Evolutionary conservation across 2,113 vertebrate genomes (phyloP).

Genomic region (Eulemur macaco): DNA sequence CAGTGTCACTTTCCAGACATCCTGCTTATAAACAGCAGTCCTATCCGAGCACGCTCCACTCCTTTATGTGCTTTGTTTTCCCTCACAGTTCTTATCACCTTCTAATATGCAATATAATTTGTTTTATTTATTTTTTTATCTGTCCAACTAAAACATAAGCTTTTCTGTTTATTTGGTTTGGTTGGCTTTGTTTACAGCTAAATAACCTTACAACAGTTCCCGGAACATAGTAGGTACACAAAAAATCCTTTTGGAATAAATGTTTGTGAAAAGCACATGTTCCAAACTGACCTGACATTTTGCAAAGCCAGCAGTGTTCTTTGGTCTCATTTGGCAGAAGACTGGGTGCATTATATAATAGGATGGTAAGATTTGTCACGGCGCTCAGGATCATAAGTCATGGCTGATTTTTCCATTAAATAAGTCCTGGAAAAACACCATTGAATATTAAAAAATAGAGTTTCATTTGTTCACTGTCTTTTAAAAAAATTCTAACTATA

Average conservation of each 20-base stretch:
- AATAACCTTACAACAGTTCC: background rate
- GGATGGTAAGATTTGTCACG: background rate
- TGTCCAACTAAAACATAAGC: background rate
- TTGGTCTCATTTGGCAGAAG: background rate
- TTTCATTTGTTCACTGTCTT: background rate
- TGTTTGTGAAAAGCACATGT: background rate
- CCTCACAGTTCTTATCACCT: background rate
- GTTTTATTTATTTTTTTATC: slow-evolving; percentile 1
- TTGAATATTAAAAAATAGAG: background rate
- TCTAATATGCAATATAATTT: background rate
- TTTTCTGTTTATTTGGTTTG: background rate
- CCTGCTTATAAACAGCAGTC: background rate
- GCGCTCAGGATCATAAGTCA: background rate
- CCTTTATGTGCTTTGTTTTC: background rate
- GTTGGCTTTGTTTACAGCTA: background rate
- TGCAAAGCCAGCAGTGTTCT: background rate
- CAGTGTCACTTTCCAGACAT: background rate
- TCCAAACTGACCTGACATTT: background rate
- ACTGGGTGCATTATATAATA: background rate
- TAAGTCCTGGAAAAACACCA: background rate
- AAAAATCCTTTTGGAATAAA: slow-evolving; percentile 23
- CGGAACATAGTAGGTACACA: background rate
- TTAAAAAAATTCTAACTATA: background rate
- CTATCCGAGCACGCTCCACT: background rate
- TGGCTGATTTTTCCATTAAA: background rate